Evolutionary conservation across 2,113 vertebrate genomes (phyloP), one percentile per base, ranked within the genome.

Genomic region (Verasper variegatus): DNA sequence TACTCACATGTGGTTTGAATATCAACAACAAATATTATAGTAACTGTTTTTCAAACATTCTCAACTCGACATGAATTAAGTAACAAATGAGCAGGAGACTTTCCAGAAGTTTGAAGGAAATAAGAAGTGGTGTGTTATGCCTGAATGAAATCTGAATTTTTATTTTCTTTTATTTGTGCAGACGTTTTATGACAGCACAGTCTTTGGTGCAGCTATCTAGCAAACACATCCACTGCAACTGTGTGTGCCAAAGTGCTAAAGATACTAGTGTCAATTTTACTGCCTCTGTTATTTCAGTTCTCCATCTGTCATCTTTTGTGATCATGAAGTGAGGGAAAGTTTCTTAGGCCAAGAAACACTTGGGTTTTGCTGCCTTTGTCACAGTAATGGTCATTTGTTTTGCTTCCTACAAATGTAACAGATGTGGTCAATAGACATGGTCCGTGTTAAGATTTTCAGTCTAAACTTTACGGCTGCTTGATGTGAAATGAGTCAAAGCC

Each of bases 401-500:
- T 57, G 31, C 40, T 51, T 76, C 56, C 52, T 80, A 14, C 74
- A 77, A 74, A 75, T 40, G 54, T 20, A 54, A 45, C 79, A 83
- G 70, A 76, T 82, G 80, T 68, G 54, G 23, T 65, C 61, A 66
- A 56, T 5, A 17, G 26, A 65, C 11, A 14, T 31, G 15, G 4
- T 18, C 55, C 64, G 51, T 26, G 65, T 23, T 52, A 81, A 55
- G n/a, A 31, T 12, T 68, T 56, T 54, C 14, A 68, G 26, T 24
- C 40, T 12, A 40, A 31, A 42, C 35, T 74, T 71, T 26, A 65
- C 5, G 67, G 40, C 59, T 57, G 49, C 71, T 64, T 76, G 42
- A 68, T 67, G 74, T 67, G n/a, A 68, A 74, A 51, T 62, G 72
- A 80, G 69, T 72, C 76, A 60, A 57, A 64, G 47, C 47, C 24